Percentiles rank a stretch among this genome's conserved stretches.
Conservation (phyloP, 64 coral and sea anemone genomes). For the Acropora yongei region DNA sequence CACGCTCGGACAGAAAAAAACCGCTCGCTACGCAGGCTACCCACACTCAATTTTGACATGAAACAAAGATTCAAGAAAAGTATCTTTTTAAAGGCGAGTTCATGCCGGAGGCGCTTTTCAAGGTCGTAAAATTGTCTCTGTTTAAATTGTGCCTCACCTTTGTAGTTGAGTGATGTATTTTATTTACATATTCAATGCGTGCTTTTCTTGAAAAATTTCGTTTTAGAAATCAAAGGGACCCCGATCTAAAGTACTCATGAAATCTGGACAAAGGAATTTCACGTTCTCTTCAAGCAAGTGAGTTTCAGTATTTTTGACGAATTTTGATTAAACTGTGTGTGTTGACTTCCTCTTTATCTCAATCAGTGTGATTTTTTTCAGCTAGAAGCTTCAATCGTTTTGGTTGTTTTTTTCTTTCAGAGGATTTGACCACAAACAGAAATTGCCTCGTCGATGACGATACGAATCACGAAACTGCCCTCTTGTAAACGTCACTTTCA, state of each 20-base stretch:
- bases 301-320: not conserved
- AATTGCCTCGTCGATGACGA: conserved; percentile 20
- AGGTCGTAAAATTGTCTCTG: not conserved
- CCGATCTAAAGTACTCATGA: conserved; percentile 46
- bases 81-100: too few relatives aligned
- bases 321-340: not conserved
- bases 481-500: too few relatives aligned
- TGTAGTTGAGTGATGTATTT: too few relatives aligned
- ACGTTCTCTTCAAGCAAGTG: conserved; percentile 46
- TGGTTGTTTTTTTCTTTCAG: conserved; percentile 3
- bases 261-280: conserved; percentile 41
- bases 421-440: not conserved
- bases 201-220: not conserved
- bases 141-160: too few relatives aligned
- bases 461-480: not conserved
- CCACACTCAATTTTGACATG: too few relatives aligned
- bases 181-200: not conserved
- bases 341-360: not conserved
- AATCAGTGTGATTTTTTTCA: not conserved
- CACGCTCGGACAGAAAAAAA: too few relatives aligned
- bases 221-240: conserved; percentile 20
- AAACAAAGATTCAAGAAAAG: too few relatives aligned
- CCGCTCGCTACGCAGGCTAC: too few relatives aligned
- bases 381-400: not conserved
- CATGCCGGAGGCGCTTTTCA: not conserved